Conservation (phyloP, 2,888 invertebrate species). For the Microchrysa polita region DNA sequence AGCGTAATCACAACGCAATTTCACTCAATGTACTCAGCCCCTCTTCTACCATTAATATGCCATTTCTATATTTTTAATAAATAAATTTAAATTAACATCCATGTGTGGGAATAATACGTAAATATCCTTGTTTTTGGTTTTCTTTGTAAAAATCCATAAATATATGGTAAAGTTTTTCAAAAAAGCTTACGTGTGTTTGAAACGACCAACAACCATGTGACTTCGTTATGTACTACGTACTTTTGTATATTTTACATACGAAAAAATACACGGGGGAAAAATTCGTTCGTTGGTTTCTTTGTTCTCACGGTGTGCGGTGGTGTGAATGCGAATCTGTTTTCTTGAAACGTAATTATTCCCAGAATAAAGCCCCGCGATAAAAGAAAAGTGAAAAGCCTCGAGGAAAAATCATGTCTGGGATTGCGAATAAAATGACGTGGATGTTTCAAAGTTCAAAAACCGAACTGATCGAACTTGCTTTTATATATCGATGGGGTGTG, state of each 20-base stretch:
- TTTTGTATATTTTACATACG: too few relatives aligned
- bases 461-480: background rate
- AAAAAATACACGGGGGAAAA: background rate
- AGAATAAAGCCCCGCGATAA: background rate
- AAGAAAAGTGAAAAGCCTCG: constrained; percentile 1
- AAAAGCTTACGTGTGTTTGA: background rate
- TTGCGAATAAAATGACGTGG: background rate
- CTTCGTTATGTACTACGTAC: background rate
- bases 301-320: too few relatives aligned
- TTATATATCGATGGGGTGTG: background rate
- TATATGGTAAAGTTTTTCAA: constrained; percentile 33
- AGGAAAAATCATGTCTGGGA: background rate
- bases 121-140: too few relatives aligned
- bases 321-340: background rate
- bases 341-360: background rate
- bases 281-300: background rate
- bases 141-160: constrained; percentile 17
- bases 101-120: background rate
- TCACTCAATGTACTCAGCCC: too few relatives aligned
- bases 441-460: background rate
- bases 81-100: background rate
- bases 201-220: background rate
- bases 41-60: too few relatives aligned
- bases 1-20: too few relatives aligned
- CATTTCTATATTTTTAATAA: background rate